Conservation (phyloP, 1,140 invertebrate genomes). For the Cydia splendana region DNA sequence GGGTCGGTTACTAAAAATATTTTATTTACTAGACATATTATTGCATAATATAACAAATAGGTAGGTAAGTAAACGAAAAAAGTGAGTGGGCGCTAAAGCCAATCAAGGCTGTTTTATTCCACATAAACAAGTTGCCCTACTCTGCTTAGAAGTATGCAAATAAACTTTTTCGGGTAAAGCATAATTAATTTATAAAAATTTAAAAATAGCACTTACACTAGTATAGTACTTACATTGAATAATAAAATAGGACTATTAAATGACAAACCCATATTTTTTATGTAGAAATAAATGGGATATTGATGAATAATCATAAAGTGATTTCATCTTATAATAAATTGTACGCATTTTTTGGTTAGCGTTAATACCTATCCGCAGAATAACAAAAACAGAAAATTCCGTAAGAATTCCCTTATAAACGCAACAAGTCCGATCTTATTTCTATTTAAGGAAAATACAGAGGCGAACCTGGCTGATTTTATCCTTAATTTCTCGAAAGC, state of each 20-base stretch:
- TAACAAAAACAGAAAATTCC: background rate
- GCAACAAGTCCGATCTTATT: background rate
- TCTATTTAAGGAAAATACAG: constrained; percentile 4
- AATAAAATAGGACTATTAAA: background rate
- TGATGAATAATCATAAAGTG: background rate
- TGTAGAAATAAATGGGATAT: background rate
- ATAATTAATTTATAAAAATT: background rate
- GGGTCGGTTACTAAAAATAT: background rate
- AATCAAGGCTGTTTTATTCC: constrained; percentile 4
- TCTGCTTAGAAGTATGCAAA: constrained; percentile 1
- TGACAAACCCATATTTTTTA: background rate
- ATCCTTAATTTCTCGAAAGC: background rate
- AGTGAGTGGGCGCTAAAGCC: background rate
- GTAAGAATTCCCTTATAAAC: background rate
- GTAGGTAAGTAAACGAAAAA: background rate
- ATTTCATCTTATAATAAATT: background rate
- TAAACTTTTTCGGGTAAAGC: background rate
- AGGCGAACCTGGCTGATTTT: background rate
- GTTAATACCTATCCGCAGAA: background rate
- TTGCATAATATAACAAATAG: background rate
- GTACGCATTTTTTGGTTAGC: background rate
- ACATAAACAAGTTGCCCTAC: background rate
- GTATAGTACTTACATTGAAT: background rate
- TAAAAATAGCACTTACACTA: no score
- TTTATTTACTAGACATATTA: background rate